Evolutionary conservation across 2,797 vertebrate genomes (phyloP).

Genomic region (Anolis apletophallus): DNA sequence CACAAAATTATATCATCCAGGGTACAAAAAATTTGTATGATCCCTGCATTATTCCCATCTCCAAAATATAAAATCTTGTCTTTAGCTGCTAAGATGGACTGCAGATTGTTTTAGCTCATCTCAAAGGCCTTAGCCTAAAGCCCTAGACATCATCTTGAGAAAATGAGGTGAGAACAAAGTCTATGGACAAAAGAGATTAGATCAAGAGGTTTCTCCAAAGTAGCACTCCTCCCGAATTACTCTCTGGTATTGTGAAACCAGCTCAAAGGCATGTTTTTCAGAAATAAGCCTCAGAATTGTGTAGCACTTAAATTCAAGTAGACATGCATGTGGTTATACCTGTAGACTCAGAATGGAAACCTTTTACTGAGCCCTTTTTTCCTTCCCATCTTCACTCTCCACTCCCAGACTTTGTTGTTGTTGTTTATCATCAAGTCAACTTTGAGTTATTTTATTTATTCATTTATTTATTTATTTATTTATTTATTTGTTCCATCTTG

Average conservation of each 20-base stretch:
- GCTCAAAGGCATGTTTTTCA: background rate
- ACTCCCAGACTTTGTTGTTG: background rate
- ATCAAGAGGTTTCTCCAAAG: conserved; percentile 55
- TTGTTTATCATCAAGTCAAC: too few species aligned
- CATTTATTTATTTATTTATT: too few species aligned
- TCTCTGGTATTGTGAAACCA: conserved; percentile 24
- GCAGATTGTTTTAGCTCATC: conserved; percentile 47
- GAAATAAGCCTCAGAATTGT: background rate
- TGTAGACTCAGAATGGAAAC: background rate
- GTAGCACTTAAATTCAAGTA: background rate
- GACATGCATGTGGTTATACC: background rate
- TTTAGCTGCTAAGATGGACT: conserved; percentile 60
- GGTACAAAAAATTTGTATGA: too few species aligned
- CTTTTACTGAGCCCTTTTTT: background rate
- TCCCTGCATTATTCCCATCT: too few species aligned
- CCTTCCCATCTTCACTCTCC: background rate
- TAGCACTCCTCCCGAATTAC: conserved; percentile 57
- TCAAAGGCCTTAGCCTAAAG: conserved; percentile 48
- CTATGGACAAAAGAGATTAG: conserved; percentile 56
- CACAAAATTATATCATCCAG: too few species aligned
- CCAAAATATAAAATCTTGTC: conserved; percentile 53
- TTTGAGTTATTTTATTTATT: too few species aligned
- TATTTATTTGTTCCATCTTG: too few species aligned
- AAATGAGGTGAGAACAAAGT: conserved; percentile 48
- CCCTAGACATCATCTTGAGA: conserved; percentile 51